Conservation (phyloP, 2,888 invertebrate genomes). For the Agrotis exclamationis region DNA sequence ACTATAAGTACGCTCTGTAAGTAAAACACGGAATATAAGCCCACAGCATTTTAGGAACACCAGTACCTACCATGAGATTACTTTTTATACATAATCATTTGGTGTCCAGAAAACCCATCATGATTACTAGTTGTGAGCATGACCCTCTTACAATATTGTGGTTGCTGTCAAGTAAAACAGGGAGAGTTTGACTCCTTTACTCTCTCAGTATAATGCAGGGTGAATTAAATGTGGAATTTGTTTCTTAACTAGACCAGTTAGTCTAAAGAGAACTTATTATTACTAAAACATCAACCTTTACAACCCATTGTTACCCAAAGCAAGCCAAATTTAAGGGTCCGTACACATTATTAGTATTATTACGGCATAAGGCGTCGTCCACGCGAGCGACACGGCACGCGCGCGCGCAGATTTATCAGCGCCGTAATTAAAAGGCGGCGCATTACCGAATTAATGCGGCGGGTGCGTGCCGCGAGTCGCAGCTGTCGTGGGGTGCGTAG, state of each 20-base stretch:
- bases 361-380: slow-evolving; percentile 80
- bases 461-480: slow-evolving; percentile 84
- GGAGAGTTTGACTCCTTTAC: too few relatives aligned
- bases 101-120: too few relatives aligned
- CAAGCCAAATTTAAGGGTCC: slow-evolving; percentile 47
- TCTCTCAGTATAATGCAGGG: too few relatives aligned
- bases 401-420: slow-evolving; percentile 90
- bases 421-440: slow-evolving; percentile 88
- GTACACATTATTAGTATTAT: slow-evolving; percentile 66
- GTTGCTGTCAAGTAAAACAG: too few relatives aligned
- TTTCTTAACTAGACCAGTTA: background rate
- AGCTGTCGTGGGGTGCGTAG: slow-evolving; percentile 80
- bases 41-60: too few relatives aligned
- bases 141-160: too few relatives aligned
- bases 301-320: slow-evolving; percentile 45
- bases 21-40: too few relatives aligned
- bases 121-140: too few relatives aligned
- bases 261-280: slow-evolving; percentile 29
- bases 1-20: too few relatives aligned
- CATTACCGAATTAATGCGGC: slow-evolving; percentile 87
- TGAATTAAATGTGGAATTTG: background rate
- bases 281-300: slow-evolving; percentile 33
- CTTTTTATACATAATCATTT: too few relatives aligned
- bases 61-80: too few relatives aligned
- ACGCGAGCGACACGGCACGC: slow-evolving; percentile 82